phyloP scores from a whole-genome alignment of 2,113 vertebrate genomes.

The Lonchura striata region DNA sequence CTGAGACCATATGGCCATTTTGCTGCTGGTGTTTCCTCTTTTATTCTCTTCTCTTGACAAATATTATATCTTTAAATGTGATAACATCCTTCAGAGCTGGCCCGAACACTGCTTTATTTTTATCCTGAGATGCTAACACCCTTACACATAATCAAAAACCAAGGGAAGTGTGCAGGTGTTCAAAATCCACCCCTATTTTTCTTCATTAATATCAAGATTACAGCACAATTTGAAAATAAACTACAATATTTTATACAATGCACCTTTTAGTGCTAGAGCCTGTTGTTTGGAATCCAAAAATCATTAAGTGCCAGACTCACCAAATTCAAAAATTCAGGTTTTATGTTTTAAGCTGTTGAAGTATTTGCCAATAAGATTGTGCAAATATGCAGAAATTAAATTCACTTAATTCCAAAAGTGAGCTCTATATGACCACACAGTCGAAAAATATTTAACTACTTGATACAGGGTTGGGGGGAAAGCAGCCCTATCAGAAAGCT shows the following conservation, averaged over 20 bases:
- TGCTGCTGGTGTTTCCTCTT: conserved; percentile 45
- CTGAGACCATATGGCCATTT: conserved; percentile 63
- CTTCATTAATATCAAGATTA: neutral
- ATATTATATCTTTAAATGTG: conserved; percentile 51
- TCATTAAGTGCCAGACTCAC: neutral
- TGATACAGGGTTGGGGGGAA: accelerated
- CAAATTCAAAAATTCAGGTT: neutral
- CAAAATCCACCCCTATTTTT: neutral
- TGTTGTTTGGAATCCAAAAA: neutral
- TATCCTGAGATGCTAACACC: neutral
- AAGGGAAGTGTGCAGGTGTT: neutral
- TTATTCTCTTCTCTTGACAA: conserved; percentile 47
- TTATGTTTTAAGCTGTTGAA: neutral
- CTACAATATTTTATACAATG: neutral
- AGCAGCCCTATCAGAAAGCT: neutral
- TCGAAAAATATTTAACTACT: neutral
- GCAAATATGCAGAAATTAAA: neutral
- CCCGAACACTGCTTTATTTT: conserved; percentile 11
- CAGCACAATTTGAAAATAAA: neutral
- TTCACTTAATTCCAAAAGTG: neutral
- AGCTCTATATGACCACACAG: neutral
- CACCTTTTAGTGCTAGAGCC: neutral
- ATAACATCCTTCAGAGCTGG: conserved; percentile 39
- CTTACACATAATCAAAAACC: neutral
- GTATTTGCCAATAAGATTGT: neutral